Base-by-base conservation (phyloP, 2,113 vertebrate genomes). In the Microcebus ravelobensis region DNA sequence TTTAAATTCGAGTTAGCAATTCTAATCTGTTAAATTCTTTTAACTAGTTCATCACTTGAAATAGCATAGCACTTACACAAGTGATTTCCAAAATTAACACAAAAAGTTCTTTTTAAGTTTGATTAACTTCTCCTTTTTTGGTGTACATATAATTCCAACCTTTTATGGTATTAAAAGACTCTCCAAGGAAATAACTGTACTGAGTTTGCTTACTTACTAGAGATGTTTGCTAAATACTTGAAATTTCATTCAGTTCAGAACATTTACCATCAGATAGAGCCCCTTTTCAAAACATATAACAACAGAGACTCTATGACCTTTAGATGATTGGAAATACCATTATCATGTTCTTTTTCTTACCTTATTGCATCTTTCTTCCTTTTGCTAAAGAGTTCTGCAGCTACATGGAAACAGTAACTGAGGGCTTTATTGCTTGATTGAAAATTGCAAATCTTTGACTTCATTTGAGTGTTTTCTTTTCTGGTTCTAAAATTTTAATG, bases 401-500 rank as follows among this genome's bases (percentile, higher is more conserved):
- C 34, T 21, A 36, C 21, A 48, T 18, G 1, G 68, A 87, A 10
- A 83, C 76, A 20, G 25, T 59, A 92, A 52, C 25, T 57, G 27
- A 71, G 23, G 18, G 6, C 23, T 90, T 80, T 77, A 50, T 21
- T 70, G 3, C 20, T 29, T 87, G 29, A 27, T 68, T 59, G 52
- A 48, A 65, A 52, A 18, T 29, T 88, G 70, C 12, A 63, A 57
- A 48, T 45, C n/a, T 42, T 84, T 73, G 55, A 10, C 45, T 93
- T 3, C 55, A n/a, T 42, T n/a, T 15, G 23, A 87, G 50, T 71
- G n/a, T 67, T 88, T 96, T 80, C 57, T 31, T 80, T 39, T 67
- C 55, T 91, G 70, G 18, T 29, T 80, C n/a, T 77, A 61, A 95
- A 94, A 91, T 23, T 84, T 71, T 63, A 74, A 42, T 83, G 34